phyloP scores from a whole-genome alignment of 2,888 invertebrate species.

The Athrips mouffetella region DNA sequence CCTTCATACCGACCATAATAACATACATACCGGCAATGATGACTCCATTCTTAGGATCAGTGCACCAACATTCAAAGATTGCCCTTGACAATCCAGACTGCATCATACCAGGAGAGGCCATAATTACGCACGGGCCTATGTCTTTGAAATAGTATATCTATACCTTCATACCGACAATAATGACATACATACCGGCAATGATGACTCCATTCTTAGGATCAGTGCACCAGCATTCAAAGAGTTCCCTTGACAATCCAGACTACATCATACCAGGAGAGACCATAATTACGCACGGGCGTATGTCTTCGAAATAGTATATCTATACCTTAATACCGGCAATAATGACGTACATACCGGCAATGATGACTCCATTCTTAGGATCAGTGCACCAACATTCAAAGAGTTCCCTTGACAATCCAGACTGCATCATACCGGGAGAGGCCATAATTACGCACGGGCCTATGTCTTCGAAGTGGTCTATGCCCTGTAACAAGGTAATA shows the following conservation, averaged over 20 bases:
- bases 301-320: constrained; percentile 99
- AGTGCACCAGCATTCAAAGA: constrained; percentile 99
- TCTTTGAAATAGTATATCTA: too few species aligned
- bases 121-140: too few species aligned
- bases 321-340: too few species aligned
- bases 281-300: constrained; percentile 99
- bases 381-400: constrained; percentile 99
- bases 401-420: constrained; percentile 96
- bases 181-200: constrained; percentile 85
- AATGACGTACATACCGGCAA: constrained; percentile 83
- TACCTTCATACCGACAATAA: too few species aligned
- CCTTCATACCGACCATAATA: too few species aligned
- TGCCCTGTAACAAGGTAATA: constrained; percentile 81
- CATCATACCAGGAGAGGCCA: too few species aligned
- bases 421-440: constrained; percentile 99
- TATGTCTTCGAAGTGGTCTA: constrained; percentile 99
- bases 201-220: constrained; percentile 99
- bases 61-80: too few species aligned
- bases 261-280: constrained; percentile 99
- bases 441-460: constrained; percentile 99
- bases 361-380: constrained; percentile 98
- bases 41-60: too few species aligned
- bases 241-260: constrained; percentile 96
- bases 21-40: too few species aligned
- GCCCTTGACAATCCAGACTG: too few species aligned